phyloP scores from a whole-genome alignment of 2,888 invertebrate species.

The Rhagophthalmus giganteus region DNA sequence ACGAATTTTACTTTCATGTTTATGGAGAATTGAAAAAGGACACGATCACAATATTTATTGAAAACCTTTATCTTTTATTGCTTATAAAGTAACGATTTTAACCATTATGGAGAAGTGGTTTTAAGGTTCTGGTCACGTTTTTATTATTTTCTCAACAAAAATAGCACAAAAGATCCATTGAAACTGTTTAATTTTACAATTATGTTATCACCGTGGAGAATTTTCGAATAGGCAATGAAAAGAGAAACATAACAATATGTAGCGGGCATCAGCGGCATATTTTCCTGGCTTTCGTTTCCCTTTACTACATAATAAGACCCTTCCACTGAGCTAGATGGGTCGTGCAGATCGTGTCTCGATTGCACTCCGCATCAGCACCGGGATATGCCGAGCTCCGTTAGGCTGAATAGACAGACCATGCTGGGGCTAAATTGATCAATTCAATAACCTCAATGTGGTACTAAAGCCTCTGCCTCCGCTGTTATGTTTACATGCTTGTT shows the following conservation, averaged over 20 bases:
- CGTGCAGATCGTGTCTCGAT: conserved; percentile 53
- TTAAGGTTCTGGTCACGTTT: conserved; percentile 10
- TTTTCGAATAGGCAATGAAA: conserved; percentile 33
- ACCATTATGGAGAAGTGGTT: no score
- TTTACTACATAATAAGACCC: conserved; percentile 56
- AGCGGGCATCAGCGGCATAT: conserved; percentile 53
- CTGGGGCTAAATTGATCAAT: conserved; percentile 57
- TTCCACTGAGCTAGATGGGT: conserved; percentile 51
- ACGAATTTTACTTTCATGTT: not conserved
- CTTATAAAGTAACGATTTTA: no score
- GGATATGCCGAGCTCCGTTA: conserved; percentile 40
- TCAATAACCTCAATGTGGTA: conserved; percentile 56
- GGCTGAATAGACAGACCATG: conserved; percentile 53
- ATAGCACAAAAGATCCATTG: conserved; percentile 13
- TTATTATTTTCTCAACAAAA: conserved; percentile 9
- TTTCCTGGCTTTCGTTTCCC: conserved; percentile 52
- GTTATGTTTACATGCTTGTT: conserved; percentile 52
- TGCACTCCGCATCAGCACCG: conserved; percentile 41
- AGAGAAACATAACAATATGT: conserved; percentile 54
- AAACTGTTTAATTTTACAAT: conserved; percentile 31
- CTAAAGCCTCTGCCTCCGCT: conserved; percentile 53
- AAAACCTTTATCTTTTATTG: no score
- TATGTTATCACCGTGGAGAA: conserved; percentile 30
- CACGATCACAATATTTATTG: no score
- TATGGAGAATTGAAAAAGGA: not conserved